These are phyloP conservation scores for Chloroclystis v-ata DNA, from an alignment of 2,888 invertebrate genomes.

Conservation along the genomic window DNA sequence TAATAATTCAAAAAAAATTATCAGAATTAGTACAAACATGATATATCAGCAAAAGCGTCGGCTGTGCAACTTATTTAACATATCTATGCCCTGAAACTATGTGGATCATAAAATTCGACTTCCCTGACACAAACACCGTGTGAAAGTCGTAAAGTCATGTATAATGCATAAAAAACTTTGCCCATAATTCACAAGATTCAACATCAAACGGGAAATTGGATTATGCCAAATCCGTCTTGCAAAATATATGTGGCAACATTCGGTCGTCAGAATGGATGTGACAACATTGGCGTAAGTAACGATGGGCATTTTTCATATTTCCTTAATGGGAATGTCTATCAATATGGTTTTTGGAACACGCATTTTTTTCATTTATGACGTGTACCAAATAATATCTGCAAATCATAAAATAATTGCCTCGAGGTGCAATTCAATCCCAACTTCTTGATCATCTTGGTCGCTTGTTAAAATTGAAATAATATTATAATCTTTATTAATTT, in stretches of 20 bases:
- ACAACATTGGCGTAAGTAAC: slow-evolving; percentile 5
- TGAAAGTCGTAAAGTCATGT: slow-evolving; percentile 26
- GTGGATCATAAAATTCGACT: slow-evolving; percentile 1
- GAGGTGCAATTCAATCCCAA: too few relatives aligned
- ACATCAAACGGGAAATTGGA: slow-evolving; percentile 38
- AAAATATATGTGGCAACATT: slow-evolving; percentile 27
- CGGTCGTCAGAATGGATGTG: slow-evolving; percentile 9
- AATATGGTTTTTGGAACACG: neutral
- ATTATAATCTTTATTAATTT: too few relatives aligned
- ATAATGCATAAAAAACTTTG: slow-evolving; percentile 34
- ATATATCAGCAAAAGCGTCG: too few relatives aligned
- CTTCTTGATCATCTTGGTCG: too few relatives aligned
- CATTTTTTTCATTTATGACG: too few relatives aligned
- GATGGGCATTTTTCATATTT: slow-evolving; percentile 16
- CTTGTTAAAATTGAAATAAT: too few relatives aligned
- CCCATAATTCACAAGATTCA: slow-evolving; percentile 31
- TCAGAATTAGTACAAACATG: too few relatives aligned
- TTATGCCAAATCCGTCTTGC: slow-evolving; percentile 32
- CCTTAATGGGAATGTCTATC: neutral
- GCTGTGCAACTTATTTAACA: neutral
- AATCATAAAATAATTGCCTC: too few relatives aligned
- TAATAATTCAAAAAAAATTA: too few relatives aligned
- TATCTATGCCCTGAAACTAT: slow-evolving; percentile 1
- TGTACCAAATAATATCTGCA: too few relatives aligned
- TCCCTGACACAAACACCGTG: slow-evolving; percentile 9